Base-by-base conservation (phyloP, 2,113 vertebrate species). In the Gadus chalcogrammus region DNA sequence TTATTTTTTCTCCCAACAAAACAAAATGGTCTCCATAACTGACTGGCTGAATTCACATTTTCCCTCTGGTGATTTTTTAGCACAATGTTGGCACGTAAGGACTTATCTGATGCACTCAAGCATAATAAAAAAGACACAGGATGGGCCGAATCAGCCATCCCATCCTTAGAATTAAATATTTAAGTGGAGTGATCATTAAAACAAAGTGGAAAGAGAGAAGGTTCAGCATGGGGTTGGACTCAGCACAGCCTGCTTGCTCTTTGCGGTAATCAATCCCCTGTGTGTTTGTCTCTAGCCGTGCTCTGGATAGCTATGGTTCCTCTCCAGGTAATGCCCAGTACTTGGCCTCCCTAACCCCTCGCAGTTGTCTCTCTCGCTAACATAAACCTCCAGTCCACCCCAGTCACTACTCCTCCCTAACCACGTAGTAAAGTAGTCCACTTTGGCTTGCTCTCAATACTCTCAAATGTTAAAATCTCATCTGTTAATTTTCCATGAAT, bases 291-390 rank as follows among this genome's bases (percentile, higher is more conserved):
- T 84, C 76, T 84, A 91, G 91, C 87, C 84, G 83, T 87, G 85
- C 88, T 90, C 77, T 89, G 91, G 90, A 89, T 84, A 90, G 85
- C 86, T 91, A 78, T 89, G 88, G 82, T 76, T 91, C 88, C 69
- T 78, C 82, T 79, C 69, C 90, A 92, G 92, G 92, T 92, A 92
- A 92, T 72, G 65, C 73, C 68, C 65, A 84, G 80, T 27, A 48
- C 59, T 63, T 12, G 61, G 52, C 56, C 60, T n/a, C 24, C 20
- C 15, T 79, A 65, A 66, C 72, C 59, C 77, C 73, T 80, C 87
- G 85, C 58, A 20, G 55, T 16, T 3, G 16, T 17, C 55, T 58
- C 55, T 58, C 55, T 48, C 2, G 42, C 42, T 48, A 48, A 48
- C 42, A 48, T 2, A 48, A 48, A 2, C 55, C 74, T 63, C 7